A percentile compares a stretch with the other conserved stretches of the same genome.
These are phyloP conservation scores for Crotalus helleri DNA, from an alignment of 2,113 vertebrate genomes.

Conservation along the genomic window DNA sequence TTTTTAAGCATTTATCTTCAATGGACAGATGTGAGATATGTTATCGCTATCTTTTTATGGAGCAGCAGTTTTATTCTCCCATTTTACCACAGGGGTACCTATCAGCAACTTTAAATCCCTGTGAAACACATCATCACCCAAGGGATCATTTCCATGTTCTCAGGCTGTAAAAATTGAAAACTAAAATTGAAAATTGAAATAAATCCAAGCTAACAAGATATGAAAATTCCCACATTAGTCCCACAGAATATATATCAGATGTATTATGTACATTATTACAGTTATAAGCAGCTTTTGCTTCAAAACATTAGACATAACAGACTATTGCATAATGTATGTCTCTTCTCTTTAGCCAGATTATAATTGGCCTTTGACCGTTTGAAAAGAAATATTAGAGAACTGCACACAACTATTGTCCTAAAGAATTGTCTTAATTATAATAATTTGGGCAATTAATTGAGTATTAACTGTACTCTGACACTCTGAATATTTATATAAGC, in stretches of 20 bases:
- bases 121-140: too few species aligned
- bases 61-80: too few species aligned
- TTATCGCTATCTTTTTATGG: too few species aligned
- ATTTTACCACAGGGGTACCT: too few species aligned
- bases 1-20: too few species aligned
- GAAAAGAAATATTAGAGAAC: background rate
- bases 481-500: background rate
- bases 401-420: background rate
- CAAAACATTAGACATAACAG: background rate
- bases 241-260: background rate
- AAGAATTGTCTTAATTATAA: background rate
- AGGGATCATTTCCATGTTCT: background rate
- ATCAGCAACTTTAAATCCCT: too few species aligned
- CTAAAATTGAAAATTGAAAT: background rate
- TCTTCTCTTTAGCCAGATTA: background rate
- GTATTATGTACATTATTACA: background rate
- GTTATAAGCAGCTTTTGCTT: background rate
- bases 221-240: background rate
- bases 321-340: background rate
- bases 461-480: background rate
- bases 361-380: background rate
- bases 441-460: background rate
- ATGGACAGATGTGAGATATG: too few species aligned
- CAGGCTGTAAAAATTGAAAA: background rate
- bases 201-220: background rate